Conservation (phyloP, 2,113 vertebrate genomes). For the Triplophysa tibetana region DNA sequence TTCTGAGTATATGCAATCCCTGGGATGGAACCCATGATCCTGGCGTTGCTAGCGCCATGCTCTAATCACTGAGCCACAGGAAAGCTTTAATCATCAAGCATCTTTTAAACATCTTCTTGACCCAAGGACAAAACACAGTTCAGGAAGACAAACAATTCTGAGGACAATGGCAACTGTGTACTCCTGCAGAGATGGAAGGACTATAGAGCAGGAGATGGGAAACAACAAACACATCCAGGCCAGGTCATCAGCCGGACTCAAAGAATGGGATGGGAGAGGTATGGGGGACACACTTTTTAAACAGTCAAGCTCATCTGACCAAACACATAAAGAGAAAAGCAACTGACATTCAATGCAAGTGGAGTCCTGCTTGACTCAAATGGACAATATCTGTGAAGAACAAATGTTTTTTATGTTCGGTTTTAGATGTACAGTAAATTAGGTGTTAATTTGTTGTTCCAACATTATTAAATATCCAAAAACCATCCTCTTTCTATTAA, state of each 20-base stretch:
- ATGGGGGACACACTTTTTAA: constrained; percentile 12
- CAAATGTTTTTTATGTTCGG: too few relatives aligned
- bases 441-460: not conserved
- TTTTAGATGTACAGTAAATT: not conserved
- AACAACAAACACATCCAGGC: constrained; percentile 2
- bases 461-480: not conserved
- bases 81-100: not conserved
- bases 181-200: constrained; percentile 16
- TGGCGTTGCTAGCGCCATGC: too few relatives aligned
- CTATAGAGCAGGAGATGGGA: constrained; percentile 13
- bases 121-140: not conserved
- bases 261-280: constrained; percentile 25
- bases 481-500: not conserved
- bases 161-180: constrained; percentile 2
- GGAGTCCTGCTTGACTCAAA: not conserved
- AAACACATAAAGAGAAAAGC: not conserved
- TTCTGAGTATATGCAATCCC: too few relatives aligned
- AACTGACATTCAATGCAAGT: not conserved
- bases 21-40: too few relatives aligned
- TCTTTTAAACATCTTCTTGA: not conserved
- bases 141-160: constrained; percentile 19
- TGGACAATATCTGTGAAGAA: not conserved
- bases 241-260: not conserved
- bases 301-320: constrained; percentile 30
- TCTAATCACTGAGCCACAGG: too few relatives aligned